Conservation (phyloP, 2,113 vertebrate genomes). For the Tupaia tana region DNA sequence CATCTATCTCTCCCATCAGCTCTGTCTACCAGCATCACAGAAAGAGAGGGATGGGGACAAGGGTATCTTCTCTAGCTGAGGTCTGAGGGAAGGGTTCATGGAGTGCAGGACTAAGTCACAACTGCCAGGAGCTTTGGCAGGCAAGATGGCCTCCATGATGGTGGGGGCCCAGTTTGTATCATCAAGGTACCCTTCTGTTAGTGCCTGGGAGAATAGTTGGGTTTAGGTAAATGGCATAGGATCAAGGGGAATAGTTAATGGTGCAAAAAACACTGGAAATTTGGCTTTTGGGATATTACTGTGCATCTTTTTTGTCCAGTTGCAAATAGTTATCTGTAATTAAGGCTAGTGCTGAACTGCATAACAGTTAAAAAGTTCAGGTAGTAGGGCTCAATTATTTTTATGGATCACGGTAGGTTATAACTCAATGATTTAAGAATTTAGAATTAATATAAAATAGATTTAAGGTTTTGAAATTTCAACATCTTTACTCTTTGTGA, state of each 20-base stretch:
- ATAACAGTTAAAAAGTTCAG: neutral
- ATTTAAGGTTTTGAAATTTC: neutral
- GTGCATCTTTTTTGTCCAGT: neutral
- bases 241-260: neutral
- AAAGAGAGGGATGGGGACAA: neutral
- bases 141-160: neutral
- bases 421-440: neutral
- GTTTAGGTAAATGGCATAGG: neutral
- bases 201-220: neutral
- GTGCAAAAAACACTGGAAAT: neutral
- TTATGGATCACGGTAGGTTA: neutral
- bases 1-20: neutral
- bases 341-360: neutral
- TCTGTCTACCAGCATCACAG: neutral
- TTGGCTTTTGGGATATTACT: neutral
- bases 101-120: neutral
- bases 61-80: neutral
- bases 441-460: neutral
- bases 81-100: too few species aligned
- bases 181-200: neutral
- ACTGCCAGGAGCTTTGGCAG: neutral
- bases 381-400: neutral
- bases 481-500: neutral
- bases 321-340: neutral
- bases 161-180: neutral